Conservation (phyloP, 2,797 vertebrate species). For the Eleutherodactylus coqui region DNA sequence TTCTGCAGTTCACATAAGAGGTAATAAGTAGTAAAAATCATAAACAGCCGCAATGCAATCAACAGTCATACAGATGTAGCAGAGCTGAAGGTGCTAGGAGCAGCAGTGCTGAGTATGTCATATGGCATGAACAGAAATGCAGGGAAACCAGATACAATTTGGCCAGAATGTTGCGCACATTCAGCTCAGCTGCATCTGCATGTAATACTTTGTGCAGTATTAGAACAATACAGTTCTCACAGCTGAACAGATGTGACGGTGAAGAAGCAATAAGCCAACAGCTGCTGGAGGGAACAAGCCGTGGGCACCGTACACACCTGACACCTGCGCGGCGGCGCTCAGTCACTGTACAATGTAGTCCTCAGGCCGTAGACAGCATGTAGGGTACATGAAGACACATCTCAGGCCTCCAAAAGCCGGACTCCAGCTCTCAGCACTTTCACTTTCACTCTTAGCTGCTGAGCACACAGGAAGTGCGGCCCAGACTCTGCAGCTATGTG, state of each 20-base stretch:
- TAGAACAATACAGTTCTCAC: neutral
- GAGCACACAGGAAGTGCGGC: neutral
- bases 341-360: neutral
- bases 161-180: neutral
- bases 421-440: neutral
- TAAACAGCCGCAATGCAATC: neutral
- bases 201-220: neutral
- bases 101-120: neutral
- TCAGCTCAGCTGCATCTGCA: neutral
- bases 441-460: slow-evolving; percentile 22
- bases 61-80: neutral
- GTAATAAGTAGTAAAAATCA: neutral
- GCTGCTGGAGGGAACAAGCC: neutral
- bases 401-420: too few relatives aligned
- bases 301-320: neutral
- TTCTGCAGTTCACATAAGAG: neutral
- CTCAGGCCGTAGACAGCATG: neutral
- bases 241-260: neutral
- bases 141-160: neutral
- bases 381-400: neutral
- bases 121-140: neutral
- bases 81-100: neutral
- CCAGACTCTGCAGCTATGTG: too few relatives aligned
- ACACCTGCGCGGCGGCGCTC: too few relatives aligned
- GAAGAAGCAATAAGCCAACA: neutral